These are phyloP conservation scores for Ginglymostoma cirratum DNA, from an alignment of 2,113 vertebrate genomes.

Conservation along the genomic window DNA sequence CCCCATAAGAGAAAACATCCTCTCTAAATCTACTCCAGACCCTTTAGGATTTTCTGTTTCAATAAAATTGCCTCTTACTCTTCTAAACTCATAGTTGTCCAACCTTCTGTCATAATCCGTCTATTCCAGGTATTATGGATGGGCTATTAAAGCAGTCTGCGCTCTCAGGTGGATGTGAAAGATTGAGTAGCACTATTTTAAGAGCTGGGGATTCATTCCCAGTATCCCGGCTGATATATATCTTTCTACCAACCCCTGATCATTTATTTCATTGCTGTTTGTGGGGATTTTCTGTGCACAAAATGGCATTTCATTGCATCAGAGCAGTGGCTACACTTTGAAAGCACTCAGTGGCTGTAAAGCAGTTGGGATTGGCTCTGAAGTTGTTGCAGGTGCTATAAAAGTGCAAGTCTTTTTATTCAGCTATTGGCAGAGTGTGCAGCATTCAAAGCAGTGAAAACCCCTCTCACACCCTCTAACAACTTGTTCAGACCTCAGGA, in stretches of 20 bases:
- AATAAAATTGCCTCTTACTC: too few species aligned
- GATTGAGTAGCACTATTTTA: background rate
- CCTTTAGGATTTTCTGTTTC: too few species aligned
- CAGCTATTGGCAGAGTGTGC: background rate
- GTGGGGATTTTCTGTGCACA: background rate
- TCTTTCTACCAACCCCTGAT: background rate
- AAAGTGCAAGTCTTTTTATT: background rate
- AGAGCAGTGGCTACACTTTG: background rate
- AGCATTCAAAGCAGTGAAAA: background rate
- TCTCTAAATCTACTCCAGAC: too few species aligned
- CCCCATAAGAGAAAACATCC: too few species aligned
- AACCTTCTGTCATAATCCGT: too few species aligned
- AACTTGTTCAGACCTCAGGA: conserved; percentile 55
- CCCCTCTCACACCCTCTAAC: too few species aligned
- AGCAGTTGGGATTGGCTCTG: background rate
- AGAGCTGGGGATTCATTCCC: background rate
- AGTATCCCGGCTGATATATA: background rate
- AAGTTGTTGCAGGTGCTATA: background rate
- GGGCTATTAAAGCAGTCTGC: background rate
- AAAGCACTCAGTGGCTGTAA: background rate
- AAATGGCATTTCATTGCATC: background rate
- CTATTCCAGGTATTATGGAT: background rate
- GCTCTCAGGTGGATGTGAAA: background rate
- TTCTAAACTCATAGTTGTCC: too few species aligned
- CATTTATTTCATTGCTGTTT: background rate